Evolutionary conservation across 2,113 vertebrate genomes (phyloP).

Genomic region (Phrynosoma platyrhinos): DNA sequence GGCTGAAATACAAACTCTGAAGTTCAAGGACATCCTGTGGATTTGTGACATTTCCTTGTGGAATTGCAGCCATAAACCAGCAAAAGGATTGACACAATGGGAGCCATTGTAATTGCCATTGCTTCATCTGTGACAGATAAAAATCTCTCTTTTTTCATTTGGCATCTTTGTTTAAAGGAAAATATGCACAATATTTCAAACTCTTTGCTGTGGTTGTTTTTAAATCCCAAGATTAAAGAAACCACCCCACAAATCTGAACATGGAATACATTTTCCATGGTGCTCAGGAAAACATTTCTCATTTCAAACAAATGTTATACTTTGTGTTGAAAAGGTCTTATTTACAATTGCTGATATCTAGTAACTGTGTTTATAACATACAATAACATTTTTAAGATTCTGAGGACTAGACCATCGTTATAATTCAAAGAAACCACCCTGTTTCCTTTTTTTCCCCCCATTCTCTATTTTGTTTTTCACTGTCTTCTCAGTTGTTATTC

Average conservation of each 20-base stretch:
- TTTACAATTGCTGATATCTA: slow-evolving; percentile 11
- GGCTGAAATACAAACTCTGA: slow-evolving; percentile 53
- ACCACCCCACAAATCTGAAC: not conserved
- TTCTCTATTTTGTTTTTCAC: not conserved
- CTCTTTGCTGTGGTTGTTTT: slow-evolving; percentile 1
- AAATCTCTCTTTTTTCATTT: slow-evolving; percentile 34
- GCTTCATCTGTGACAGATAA: slow-evolving; percentile 39
- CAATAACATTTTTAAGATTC: not conserved
- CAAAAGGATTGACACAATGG: slow-evolving; percentile 47
- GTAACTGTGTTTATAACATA: not conserved
- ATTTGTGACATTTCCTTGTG: slow-evolving; percentile 63
- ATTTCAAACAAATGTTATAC: slow-evolving; percentile 34
- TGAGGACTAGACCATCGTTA: too few species aligned
- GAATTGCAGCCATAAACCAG: slow-evolving; percentile 49
- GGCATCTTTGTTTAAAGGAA: slow-evolving; percentile 33
- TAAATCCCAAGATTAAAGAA: slow-evolving; percentile 42
- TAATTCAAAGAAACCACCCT: not conserved
- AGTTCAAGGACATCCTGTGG: slow-evolving; percentile 62
- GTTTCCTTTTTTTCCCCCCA: not conserved
- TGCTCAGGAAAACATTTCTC: slow-evolving; percentile 15
- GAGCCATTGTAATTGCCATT: slow-evolving; percentile 37
- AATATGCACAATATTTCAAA: slow-evolving; percentile 12
- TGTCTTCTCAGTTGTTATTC: not conserved
- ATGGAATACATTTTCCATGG: not conserved
- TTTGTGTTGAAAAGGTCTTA: slow-evolving; percentile 18